Evolutionary conservation across 1,140 invertebrate species (phyloP), one percentile per base, ranked within the genome.

Genomic region (Euura lappo): DNA sequence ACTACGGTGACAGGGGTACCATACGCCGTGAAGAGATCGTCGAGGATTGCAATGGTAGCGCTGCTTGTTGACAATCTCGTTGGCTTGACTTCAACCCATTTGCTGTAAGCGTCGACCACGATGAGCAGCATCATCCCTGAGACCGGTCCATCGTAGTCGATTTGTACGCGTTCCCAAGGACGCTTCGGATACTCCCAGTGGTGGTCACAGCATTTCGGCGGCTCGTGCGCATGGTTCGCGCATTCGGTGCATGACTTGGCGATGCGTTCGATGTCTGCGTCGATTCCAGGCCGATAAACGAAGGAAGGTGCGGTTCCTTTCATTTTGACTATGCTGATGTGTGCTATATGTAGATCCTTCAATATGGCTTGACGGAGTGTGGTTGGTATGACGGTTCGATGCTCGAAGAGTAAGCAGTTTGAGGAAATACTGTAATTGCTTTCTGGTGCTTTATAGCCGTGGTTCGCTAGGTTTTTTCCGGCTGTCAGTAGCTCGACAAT

Each of bases 281-380:
- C 85, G 2, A 91, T 84, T 2, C 79, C 75, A 11, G 84, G 85
- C 86, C 87, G 90, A 79, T 82, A 90, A 7, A 89, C 78, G 76
- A 87, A 86, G 51, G 74, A 79, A 44, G 86, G 72, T 13, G 89
- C 88, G 7, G 89, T 64, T 4, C 79, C 74, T 78, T 90, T 91
- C 85, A 89, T 90, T 73, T 84, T 83, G 2, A 85, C 84, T 6
- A 90, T 84, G 3, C 87, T 88, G 10, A 80, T 71, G 76, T 90
- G 89, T 43, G 77, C 81, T 44, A 75, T 66, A 79, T 90, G 87
- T 5, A 90, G 71, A 70, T 86, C 80, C 4, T 72, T 74, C 44
- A 86, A 60, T 43, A 86, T 75, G 3, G 68, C 42, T 43, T 79
- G 6, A 43, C 74, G 71, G 11, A 84, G 76, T 7, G 43, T 75